These are phyloP conservation scores for Calliopsis andreniformis DNA, from an alignment of 1,140 invertebrate genomes.

Conservation along the genomic window DNA sequence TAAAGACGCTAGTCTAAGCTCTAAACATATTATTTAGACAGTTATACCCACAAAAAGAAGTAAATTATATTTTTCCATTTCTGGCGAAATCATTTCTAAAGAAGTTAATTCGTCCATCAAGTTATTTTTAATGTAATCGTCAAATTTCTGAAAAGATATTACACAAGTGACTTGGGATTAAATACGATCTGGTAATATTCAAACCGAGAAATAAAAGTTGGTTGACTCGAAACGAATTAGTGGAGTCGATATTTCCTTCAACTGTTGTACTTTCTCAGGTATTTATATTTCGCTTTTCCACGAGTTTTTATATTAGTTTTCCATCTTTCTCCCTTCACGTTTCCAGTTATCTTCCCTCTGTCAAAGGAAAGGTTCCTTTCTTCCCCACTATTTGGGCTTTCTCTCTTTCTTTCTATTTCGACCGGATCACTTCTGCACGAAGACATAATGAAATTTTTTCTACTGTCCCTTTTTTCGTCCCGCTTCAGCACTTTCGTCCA, in stretches of 20 bases:
- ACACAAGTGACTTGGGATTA: no score
- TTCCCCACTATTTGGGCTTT: not conserved
- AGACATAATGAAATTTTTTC: slow-evolving; percentile 13
- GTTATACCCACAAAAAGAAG: no score
- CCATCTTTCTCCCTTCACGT: not conserved
- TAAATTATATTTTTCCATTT: no score
- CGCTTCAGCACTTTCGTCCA: not conserved
- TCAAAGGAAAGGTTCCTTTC: slow-evolving; percentile 5
- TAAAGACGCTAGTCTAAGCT: no score
- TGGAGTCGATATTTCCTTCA: not conserved
- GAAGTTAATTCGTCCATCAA: no score
- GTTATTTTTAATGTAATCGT: no score
- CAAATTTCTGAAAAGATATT: no score
- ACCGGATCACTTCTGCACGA: slow-evolving; percentile 3
- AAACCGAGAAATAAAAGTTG: no score
- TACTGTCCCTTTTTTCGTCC: not conserved
- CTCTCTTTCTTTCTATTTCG: not conserved
- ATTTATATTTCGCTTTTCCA: not conserved
- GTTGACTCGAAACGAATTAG: no score
- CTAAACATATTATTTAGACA: no score
- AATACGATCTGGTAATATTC: no score
- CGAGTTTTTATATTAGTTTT: not conserved
- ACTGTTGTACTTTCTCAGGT: not conserved
- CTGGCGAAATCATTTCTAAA: no score
- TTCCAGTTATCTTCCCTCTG: not conserved